A percentile compares a stretch with the other conserved stretches of the same genome.
Evolutionary conservation across 2,888 invertebrate species (phyloP).

Genomic region (Dysmachus trigonus): DNA sequence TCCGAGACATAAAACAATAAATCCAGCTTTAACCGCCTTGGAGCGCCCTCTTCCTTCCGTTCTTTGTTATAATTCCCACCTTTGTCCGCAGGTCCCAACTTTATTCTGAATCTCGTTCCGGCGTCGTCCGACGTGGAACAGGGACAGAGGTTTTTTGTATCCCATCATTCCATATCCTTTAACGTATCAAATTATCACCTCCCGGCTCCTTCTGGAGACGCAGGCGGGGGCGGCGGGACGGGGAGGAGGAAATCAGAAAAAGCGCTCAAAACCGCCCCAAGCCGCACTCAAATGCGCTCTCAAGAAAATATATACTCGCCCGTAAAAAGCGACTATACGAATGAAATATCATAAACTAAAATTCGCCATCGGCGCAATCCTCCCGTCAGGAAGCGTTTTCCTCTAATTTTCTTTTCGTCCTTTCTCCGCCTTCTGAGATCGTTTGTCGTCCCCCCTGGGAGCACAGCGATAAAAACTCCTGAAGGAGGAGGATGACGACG

Average conservation of each 20-base stretch:
- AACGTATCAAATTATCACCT: conserved; percentile 17
- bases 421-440: neutral
- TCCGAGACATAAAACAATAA: neutral
- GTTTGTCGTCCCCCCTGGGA: neutral
- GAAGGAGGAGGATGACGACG: neutral
- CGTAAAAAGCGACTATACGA: neutral
- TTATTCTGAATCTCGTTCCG: neutral
- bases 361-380: neutral
- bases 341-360: neutral
- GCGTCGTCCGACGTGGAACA: neutral
- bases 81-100: neutral
- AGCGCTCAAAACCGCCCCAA: neutral
- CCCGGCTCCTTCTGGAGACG: neutral
- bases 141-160: neutral
- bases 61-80: neutral
- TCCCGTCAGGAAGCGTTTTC: neutral
- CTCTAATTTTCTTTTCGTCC: neutral
- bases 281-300: neutral
- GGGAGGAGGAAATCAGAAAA: neutral
- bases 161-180: neutral
- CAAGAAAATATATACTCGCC: neutral
- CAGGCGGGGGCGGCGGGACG: neutral
- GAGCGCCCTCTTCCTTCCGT: neutral
- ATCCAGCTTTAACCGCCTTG: neutral
- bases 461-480: neutral